phyloP scores from a whole-genome alignment of 1,140 invertebrate species.

The Drosophila trapezifrons region DNA sequence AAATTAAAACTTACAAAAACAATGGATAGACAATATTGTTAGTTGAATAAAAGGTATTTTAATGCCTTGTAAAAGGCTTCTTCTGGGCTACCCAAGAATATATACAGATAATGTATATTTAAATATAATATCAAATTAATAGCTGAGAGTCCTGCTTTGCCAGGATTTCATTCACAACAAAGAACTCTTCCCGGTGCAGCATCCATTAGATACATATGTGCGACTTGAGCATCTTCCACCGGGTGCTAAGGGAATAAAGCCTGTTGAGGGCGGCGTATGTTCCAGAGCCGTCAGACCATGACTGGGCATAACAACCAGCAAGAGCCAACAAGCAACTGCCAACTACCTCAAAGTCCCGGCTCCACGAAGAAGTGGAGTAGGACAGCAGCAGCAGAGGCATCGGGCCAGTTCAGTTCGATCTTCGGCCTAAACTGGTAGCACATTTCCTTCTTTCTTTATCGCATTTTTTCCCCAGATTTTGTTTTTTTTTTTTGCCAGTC shows the following conservation, averaged over 20 bases:
- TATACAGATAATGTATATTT: neutral
- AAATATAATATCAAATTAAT: no score
- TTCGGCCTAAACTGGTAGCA: constrained; percentile 72
- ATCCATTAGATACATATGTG: constrained; percentile 64
- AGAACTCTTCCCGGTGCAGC: constrained; percentile 22
- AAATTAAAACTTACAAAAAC: no score
- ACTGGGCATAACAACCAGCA: constrained; percentile 61
- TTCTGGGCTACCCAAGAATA: neutral
- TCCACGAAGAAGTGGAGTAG: constrained; percentile 50
- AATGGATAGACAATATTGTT: no score
- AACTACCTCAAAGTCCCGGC: constrained; percentile 41
- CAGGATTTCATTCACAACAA: neutral
- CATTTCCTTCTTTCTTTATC: constrained; percentile 47
- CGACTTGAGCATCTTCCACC: constrained; percentile 20
- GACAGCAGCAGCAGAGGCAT: constrained; percentile 41
- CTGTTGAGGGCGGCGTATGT: constrained; percentile 67
- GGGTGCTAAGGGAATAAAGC: constrained; percentile 45
- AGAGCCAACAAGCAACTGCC: constrained; percentile 22
- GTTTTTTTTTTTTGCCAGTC: constrained; percentile 45
- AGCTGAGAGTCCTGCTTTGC: no score
- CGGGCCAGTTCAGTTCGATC: constrained; percentile 38
- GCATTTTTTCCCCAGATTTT: constrained; percentile 10
- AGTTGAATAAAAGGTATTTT: no score
- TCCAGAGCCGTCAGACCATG: constrained; percentile 54
- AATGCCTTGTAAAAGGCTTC: no score